phyloP scores from a whole-genome alignment of 2,113 vertebrate genomes.

The Podarcis raffonei region DNA sequence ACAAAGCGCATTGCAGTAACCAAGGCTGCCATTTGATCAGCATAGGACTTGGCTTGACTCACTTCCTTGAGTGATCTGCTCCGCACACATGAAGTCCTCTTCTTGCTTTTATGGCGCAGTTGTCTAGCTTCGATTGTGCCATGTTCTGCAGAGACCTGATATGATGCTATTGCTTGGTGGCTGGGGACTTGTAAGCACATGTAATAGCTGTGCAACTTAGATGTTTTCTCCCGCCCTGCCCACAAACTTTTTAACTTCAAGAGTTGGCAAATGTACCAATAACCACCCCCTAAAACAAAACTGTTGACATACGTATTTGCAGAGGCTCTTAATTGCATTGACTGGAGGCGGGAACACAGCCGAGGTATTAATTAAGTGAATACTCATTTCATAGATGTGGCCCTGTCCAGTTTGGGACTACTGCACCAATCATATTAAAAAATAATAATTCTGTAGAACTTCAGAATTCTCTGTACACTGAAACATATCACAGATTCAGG shows the following conservation, averaged over 20 bases:
- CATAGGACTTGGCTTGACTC: not conserved
- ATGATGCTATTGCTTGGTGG: not conserved
- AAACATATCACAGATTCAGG: not conserved
- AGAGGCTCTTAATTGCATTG: not conserved
- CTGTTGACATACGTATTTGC: not conserved
- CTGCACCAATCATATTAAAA: not conserved
- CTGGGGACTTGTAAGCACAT: not conserved
- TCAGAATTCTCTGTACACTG: not conserved
- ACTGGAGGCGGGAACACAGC: not conserved
- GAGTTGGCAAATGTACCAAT: not conserved
- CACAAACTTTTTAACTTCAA: not conserved
- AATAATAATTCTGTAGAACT: not conserved
- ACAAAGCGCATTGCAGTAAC: too few species aligned
- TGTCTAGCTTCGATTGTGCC: not conserved
- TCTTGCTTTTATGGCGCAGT: not conserved
- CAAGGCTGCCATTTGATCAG: not conserved
- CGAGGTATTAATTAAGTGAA: not conserved
- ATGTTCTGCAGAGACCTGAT: not conserved
- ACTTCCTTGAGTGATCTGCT: not conserved
- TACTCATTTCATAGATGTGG: not conserved
- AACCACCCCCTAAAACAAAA: too few species aligned
- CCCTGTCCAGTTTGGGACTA: not conserved
- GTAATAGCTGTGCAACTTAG: not conserved
- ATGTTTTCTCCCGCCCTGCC: not conserved
- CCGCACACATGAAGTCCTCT: not conserved